Evolutionary conservation across 2,888 invertebrate species (phyloP).

Genomic region (Dasypogon diadema): DNA sequence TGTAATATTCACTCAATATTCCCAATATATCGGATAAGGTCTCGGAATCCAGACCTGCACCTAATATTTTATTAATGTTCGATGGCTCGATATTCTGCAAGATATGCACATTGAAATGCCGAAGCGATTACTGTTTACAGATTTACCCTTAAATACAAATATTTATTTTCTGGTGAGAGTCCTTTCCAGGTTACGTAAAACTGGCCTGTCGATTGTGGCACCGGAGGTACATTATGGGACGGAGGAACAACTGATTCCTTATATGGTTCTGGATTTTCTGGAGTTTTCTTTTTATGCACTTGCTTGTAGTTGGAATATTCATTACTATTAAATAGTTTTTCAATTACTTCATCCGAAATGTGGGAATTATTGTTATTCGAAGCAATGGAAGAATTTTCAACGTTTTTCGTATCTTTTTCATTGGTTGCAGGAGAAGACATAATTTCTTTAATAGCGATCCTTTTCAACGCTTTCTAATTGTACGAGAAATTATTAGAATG

Average conservation of each 20-base stretch:
- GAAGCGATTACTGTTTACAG: too few relatives aligned
- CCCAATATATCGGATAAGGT: constrained; percentile 63
- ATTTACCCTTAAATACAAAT: constrained; percentile 64
- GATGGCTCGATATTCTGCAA: constrained; percentile 62
- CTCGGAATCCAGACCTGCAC: constrained; percentile 66
- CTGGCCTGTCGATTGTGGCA: constrained; percentile 64
- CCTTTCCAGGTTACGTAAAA: constrained; percentile 67
- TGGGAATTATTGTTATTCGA: constrained; percentile 58
- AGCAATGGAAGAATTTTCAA: constrained; percentile 57
- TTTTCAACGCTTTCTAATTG: constrained; percentile 59
- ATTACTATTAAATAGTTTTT: constrained; percentile 66
- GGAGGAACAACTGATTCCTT: background rate
- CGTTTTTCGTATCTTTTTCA: constrained; percentile 59
- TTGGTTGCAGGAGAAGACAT: constrained; percentile 58
- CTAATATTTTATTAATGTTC: constrained; percentile 64
- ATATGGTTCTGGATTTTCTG: background rate
- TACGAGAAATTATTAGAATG: too few relatives aligned
- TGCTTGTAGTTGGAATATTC: constrained; percentile 64
- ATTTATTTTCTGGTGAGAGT: constrained; percentile 62
- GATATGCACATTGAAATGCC: constrained; percentile 24
- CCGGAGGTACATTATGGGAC: constrained; percentile 58
- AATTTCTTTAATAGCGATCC: constrained; percentile 63
- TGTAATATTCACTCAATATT: constrained; percentile 62
- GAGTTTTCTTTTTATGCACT: constrained; percentile 59
- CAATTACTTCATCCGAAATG: constrained; percentile 67